phyloP scores from a whole-genome alignment of 1,140 invertebrate genomes.

The Scaptomyza montana region DNA sequence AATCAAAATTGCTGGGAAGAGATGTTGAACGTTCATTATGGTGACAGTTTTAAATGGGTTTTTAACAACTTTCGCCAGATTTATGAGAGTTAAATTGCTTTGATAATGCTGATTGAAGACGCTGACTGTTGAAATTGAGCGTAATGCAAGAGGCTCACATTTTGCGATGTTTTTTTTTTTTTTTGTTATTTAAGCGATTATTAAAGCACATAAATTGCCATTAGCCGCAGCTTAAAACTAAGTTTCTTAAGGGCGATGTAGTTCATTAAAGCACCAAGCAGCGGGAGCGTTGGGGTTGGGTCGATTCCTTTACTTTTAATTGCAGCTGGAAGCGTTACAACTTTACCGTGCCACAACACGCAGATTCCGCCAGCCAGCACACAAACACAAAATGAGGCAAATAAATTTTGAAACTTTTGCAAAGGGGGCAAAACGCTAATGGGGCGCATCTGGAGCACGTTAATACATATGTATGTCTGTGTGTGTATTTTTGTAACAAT shows the following conservation, averaged over 20 bases:
- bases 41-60: conserved; percentile 78
- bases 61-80: conserved; percentile 72
- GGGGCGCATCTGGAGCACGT: conserved; percentile 48
- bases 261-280: conserved; percentile 64
- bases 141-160: conserved; percentile 29
- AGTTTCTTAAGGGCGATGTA: conserved; percentile 32
- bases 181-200: conserved; percentile 47
- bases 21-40: conserved; percentile 62
- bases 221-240: conserved; percentile 48
- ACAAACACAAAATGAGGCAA: conserved; percentile 78
- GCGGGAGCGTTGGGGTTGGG: background rate
- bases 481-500: conserved; percentile 44
- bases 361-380: conserved; percentile 57
- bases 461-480: conserved; percentile 9
- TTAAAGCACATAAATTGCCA: conserved; percentile 76
- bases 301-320: conserved; percentile 57
- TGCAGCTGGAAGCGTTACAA: conserved; percentile 74
- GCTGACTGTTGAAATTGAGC: conserved; percentile 51
- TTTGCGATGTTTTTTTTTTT: conserved; percentile 8
- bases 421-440: conserved; percentile 43
- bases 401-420: conserved; percentile 67
- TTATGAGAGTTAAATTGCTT: conserved; percentile 77
- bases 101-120: conserved; percentile 67
- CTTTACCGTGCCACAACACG: conserved; percentile 62
- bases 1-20: conserved; percentile 41